These are phyloP conservation scores for Ruditapes philippinarum DNA, from an alignment of 1,140 invertebrate genomes.

Conservation along the genomic window DNA sequence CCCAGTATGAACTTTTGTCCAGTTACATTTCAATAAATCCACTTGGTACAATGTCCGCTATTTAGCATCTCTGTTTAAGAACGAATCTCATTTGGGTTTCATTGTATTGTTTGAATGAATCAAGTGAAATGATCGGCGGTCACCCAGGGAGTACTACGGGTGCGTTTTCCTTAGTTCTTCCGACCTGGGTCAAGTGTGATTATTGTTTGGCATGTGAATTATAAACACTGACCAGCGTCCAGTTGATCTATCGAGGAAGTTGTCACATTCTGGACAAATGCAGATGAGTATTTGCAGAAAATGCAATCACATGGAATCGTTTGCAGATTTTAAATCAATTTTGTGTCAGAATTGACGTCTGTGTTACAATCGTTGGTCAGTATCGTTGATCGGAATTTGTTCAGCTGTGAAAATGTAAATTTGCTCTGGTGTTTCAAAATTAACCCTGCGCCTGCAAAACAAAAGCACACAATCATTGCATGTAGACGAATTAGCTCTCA, in stretches of 20 bases:
- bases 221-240: conserved; percentile 45
- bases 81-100: conserved; percentile 31
- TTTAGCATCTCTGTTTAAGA: conserved; percentile 13
- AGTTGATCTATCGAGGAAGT: conserved; percentile 45
- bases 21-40: conserved; percentile 47
- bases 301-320: conserved; percentile 18
- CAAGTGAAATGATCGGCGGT: conserved; percentile 29
- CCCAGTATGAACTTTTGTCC: conserved; percentile 30
- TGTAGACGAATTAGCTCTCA: no score
- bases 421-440: conserved; percentile 47
- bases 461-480: no score
- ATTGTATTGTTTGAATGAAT: conserved; percentile 49
- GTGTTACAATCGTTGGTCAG: background rate
- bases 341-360: conserved; percentile 41
- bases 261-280: background rate
- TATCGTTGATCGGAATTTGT: conserved; percentile 24
- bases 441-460: background rate
- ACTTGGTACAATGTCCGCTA: conserved; percentile 4
- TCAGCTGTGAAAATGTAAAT: conserved; percentile 35
- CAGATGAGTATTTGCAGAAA: background rate
- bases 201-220: conserved; percentile 54
- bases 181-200: conserved; percentile 37
- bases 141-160: conserved; percentile 33
- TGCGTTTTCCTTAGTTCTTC: background rate
- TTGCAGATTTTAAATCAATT: conserved; percentile 49